Base-by-base conservation (phyloP, 2,113 vertebrate genomes). In the Mola mola region DNA sequence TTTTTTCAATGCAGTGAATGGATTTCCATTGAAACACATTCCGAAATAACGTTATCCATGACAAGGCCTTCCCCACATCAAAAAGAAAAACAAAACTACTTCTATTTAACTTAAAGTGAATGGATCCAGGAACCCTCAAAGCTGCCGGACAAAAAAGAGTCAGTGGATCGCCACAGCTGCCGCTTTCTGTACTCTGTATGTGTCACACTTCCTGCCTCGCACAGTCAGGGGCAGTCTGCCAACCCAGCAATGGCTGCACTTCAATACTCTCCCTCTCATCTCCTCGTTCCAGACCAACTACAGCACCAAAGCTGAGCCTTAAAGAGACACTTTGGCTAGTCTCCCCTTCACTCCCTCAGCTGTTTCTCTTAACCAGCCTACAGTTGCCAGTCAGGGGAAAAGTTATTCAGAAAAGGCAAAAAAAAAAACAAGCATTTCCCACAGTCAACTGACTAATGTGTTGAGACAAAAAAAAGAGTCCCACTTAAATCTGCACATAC, bases 181-280 rank as follows among this genome's bases (percentile, higher is more conserved):
- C 61, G 49, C 79, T 87, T 89, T 85, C 87, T 84, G 70, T 73
- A 26, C 60, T 74, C 81, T 75, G 67, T n/a, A n/a, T 12, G 34
- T 71, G 67, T 72, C 75, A 75, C 78, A 83, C 83, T 87, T 89
- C 85, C 83, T 87, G 87, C 59, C 64, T 82, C 57, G 17, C 66
- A 42, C 64, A 79, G 52, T 65, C 55, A 34, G 69, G 29, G 75
- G 78, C 63, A 7, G 42, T 5, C 51, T 59, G 65, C 79, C 77
- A 74, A 56, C 46, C 44, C 37, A n/a, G 21, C 34, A 5, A 42
- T 37, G 29, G 55, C 53, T 44, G 7, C 38, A 8, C 31, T 48
- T 72, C 64, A 64, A 37, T 57, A 26, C 53, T 63, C 37, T 63
- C 28, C 36, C 48, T 37, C 43, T 40, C 10, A 25, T 46, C 47